phyloP scores from a whole-genome alignment of 2,888 invertebrate genomes.

The Incurvaria masculella region DNA sequence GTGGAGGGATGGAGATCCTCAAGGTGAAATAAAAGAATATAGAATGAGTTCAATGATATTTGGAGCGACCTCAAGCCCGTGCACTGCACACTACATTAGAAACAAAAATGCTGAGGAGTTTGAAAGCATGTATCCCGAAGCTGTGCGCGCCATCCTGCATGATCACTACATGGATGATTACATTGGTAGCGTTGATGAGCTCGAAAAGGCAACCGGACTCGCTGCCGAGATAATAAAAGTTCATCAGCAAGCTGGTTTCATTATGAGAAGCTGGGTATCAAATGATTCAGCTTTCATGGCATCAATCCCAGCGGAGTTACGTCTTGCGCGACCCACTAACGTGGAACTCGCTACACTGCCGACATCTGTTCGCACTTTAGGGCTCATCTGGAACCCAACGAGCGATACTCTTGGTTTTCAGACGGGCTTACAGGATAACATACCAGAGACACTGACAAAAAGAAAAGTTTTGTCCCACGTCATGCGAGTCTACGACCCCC shows the following conservation, averaged over 20 bases:
- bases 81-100: constrained; percentile 12
- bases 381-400: neutral
- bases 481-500: neutral
- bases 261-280: neutral
- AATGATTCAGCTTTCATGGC: neutral
- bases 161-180: constrained; percentile 14
- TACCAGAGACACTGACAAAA: neutral
- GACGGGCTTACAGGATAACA: neutral
- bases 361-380: neutral
- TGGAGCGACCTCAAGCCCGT: constrained; percentile 13
- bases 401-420: neutral
- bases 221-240: neutral
- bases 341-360: neutral
- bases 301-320: neutral
- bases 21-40: constrained; percentile 5
- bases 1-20: neutral
- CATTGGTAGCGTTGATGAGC: constrained; percentile 7
- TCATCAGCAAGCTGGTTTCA: neutral
- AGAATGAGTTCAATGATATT: constrained; percentile 15
- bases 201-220: constrained; percentile 6
- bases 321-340: neutral
- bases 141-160: constrained; percentile 4
- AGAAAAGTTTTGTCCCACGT: neutral
- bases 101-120: constrained; percentile 10
- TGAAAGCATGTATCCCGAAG: constrained; percentile 6